Percentiles rank a stretch among this genome's conserved stretches.
Evolutionary conservation across 2,888 invertebrate species (phyloP).

Genomic region (Scaptomyza cyrtandrae): DNA sequence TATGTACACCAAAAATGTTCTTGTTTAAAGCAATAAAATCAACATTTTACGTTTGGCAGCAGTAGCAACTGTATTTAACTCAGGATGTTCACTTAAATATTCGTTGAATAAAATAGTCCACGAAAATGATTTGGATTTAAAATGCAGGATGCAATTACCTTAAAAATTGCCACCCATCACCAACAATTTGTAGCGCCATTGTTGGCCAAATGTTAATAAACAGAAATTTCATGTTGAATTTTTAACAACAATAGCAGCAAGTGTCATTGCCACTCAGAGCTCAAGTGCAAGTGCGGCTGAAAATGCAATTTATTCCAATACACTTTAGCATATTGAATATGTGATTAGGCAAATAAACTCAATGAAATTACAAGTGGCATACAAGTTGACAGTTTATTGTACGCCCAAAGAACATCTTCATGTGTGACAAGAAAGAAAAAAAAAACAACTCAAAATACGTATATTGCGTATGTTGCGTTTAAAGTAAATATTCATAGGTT

Average conservation of each 20-base stretch:
- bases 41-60: background rate
- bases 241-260: slow-evolving; percentile 14
- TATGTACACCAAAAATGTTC: background rate
- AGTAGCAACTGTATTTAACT: slow-evolving; percentile 4
- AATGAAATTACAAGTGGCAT: slow-evolving; percentile 68
- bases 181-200: slow-evolving; percentile 39
- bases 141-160: slow-evolving; percentile 69
- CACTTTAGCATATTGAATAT: slow-evolving; percentile 79
- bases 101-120: slow-evolving; percentile 23
- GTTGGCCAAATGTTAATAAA: slow-evolving; percentile 46
- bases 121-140: slow-evolving; percentile 44
- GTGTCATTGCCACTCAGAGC: slow-evolving; percentile 38
- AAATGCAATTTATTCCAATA: slow-evolving; percentile 76
- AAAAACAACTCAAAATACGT: slow-evolving; percentile 16
- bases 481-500: slow-evolving; percentile 77
- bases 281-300: slow-evolving; percentile 50
- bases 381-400: slow-evolving; percentile 61
- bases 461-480: slow-evolving; percentile 57
- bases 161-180: slow-evolving; percentile 32
- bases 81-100: slow-evolving; percentile 35
- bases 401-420: slow-evolving; percentile 9
- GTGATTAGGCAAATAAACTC: slow-evolving; percentile 79
- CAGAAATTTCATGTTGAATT: slow-evolving; percentile 40
- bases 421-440: background rate
- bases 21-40: background rate